These are phyloP conservation scores for Stenchaetothrips biformis DNA, from an alignment of 2,888 invertebrate genomes.

Conservation along the genomic window DNA sequence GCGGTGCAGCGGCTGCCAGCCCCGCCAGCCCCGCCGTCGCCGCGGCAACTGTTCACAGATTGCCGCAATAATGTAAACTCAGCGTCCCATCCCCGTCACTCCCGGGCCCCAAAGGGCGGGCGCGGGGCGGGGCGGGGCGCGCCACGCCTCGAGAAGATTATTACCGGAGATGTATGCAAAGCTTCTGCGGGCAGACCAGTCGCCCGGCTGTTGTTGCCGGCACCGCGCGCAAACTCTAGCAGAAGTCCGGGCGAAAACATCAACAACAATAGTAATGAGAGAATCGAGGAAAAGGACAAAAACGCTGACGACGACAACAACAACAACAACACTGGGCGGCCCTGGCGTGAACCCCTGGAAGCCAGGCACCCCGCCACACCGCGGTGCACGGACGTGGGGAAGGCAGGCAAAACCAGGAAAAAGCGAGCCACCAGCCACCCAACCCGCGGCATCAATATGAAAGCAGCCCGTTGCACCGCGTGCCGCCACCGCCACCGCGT, in stretches of 20 bases:
- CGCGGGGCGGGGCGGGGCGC: not conserved
- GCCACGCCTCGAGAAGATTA: not conserved
- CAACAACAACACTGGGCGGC: not conserved
- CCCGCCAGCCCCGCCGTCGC: not conserved
- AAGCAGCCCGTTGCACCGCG: not conserved
- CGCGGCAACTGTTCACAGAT: not conserved
- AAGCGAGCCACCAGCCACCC: too few relatives aligned
- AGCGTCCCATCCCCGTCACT: not conserved
- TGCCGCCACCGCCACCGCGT: not conserved
- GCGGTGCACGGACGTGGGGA: not conserved
- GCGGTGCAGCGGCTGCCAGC: not conserved
- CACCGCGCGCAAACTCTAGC: too few relatives aligned
- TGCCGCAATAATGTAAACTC: not conserved
- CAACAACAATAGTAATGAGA: too few relatives aligned
- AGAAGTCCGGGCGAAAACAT: too few relatives aligned
- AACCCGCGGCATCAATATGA: too few relatives aligned
- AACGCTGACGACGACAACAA: too few relatives aligned
- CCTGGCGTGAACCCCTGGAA: not conserved
- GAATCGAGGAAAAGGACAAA: too few relatives aligned
- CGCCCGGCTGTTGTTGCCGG: too few relatives aligned
- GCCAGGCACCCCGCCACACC: not conserved
- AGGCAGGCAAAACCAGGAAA: too few relatives aligned
- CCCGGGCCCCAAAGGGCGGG: not conserved
- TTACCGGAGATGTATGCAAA: slow-evolving; percentile 22
- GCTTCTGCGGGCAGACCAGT: not conserved